These are phyloP conservation scores for Sesia apiformis DNA, from an alignment of 2,888 invertebrate species.

Conservation along the genomic window DNA sequence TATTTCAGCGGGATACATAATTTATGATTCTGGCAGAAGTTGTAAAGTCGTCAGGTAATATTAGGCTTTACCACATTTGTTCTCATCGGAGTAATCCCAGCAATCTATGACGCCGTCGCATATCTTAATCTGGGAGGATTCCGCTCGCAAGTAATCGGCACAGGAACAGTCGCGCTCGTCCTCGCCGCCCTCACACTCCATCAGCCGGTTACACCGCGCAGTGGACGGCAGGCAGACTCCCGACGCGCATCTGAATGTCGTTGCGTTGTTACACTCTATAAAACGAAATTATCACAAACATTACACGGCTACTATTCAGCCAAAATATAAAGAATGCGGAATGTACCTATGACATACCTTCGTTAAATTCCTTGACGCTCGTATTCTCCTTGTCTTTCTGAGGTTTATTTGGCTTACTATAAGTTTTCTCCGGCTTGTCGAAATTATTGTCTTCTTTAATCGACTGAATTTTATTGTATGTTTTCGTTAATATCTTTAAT, in stretches of 20 bases:
- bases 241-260: constrained; percentile 75
- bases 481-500: constrained; percentile 78
- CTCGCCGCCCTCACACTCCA: constrained; percentile 80
- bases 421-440: constrained; percentile 49
- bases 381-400: constrained; percentile 33
- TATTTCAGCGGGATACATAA: no score
- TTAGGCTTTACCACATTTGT: constrained; percentile 77
- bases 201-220: constrained; percentile 80
- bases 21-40: no score
- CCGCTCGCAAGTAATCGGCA: constrained; percentile 82
- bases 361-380: constrained; percentile 18
- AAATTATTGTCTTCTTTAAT: constrained; percentile 59
- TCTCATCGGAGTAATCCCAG: constrained; percentile 86
- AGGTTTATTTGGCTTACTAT: constrained; percentile 38
- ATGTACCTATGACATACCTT: no score
- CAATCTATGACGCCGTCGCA: constrained; percentile 88
- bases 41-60: no score
- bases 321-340: no score
- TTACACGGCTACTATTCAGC: no score
- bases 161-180: constrained; percentile 84
- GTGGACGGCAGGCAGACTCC: constrained; percentile 78
- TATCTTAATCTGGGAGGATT: constrained; percentile 81
- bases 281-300: background rate
- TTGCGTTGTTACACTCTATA: constrained; percentile 56
- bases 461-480: constrained; percentile 72